Percentiles rank a stretch among this genome's conserved stretches.
Conservation (phyloP, 2,888 invertebrate genomes). For the Tuta absoluta region DNA sequence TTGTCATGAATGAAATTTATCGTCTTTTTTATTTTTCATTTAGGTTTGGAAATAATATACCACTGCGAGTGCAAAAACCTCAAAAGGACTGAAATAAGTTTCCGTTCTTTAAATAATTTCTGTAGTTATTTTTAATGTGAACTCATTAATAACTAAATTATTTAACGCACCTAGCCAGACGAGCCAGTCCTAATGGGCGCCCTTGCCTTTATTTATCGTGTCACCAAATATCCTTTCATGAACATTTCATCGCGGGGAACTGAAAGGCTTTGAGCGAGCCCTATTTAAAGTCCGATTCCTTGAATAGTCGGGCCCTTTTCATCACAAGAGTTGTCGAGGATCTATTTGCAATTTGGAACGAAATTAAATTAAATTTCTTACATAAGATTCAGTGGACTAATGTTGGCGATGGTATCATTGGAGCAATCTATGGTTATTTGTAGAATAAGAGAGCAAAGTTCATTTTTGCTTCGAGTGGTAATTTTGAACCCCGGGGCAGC, state of each 20-base stretch:
- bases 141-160: neutral
- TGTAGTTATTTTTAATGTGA: neutral
- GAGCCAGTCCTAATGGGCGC: neutral
- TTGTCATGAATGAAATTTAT: no score
- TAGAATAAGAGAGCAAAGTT: no score
- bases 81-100: neutral
- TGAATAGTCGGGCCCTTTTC: slow-evolving; percentile 12
- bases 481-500: no score
- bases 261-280: neutral
- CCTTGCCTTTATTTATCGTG: slow-evolving; percentile 8
- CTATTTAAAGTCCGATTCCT: slow-evolving; percentile 6
- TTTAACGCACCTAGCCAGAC: neutral
- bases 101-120: no score
- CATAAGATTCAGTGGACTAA: no score
- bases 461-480: no score
- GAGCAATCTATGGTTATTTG: no score
- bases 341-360: neutral
- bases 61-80: neutral
- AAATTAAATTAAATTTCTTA: neutral
- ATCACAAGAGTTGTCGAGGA: neutral
- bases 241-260: neutral
- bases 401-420: no score
- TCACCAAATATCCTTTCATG: slow-evolving; percentile 5
- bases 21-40: no score
- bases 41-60: neutral